Evolutionary conservation across 2,113 vertebrate species (phyloP).

Genomic region (Entelurus aequoreus): DNA sequence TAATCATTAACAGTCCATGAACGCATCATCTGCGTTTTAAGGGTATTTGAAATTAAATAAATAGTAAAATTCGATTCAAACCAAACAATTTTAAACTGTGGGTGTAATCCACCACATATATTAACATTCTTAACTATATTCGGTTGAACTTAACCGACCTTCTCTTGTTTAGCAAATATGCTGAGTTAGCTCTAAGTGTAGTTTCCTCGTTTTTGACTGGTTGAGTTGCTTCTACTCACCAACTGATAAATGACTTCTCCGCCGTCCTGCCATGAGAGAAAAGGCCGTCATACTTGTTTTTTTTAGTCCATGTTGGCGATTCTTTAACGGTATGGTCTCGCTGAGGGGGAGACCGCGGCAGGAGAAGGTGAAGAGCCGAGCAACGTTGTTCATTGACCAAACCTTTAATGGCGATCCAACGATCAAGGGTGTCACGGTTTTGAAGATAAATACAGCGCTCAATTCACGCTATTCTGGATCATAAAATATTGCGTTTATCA

Average conservation of each 20-base stretch:
- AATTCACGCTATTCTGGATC: too few relatives aligned
- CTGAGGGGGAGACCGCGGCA: background rate
- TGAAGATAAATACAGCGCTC: rapidly evolving
- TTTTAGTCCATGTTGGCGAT: constrained; percentile 32
- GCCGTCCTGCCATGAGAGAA: constrained; percentile 54
- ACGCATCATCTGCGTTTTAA: background rate
- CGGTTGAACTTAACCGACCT: background rate
- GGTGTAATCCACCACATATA: too few relatives aligned
- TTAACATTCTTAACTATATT: background rate
- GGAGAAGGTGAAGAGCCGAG: background rate
- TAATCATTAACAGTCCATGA: background rate
- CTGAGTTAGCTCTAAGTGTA: constrained; percentile 28
- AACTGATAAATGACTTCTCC: constrained; percentile 24
- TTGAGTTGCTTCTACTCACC: constrained; percentile 39
- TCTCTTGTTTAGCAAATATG: background rate
- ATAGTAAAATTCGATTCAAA: background rate
- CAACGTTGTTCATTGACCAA: constrained; percentile 34
- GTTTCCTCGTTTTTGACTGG: constrained; percentile 32
- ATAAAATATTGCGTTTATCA: too few relatives aligned
- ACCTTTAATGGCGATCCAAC: background rate
- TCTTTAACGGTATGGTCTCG: background rate
- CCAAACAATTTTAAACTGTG: background rate
- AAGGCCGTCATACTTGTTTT: constrained; percentile 4
- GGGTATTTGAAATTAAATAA: background rate
- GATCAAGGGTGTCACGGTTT: background rate